Conservation (phyloP, 2,888 invertebrate species). For the Tipula vernalis region DNA sequence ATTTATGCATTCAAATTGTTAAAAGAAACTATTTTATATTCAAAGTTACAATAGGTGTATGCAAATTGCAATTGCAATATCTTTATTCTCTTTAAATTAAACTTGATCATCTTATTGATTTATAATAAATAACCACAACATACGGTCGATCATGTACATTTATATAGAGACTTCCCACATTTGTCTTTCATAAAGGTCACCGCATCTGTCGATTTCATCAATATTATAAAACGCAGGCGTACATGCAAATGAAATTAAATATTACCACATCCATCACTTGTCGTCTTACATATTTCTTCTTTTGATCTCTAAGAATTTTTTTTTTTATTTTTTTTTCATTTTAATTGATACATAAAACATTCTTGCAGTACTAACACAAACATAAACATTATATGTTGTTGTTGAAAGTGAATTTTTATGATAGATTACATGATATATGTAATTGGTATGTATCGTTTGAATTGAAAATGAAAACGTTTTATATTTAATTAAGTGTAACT, state of each 20-base stretch:
- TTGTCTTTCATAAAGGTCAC: not conserved
- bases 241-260: not conserved
- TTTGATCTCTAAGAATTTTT: not conserved
- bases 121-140: not conserved
- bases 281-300: not conserved
- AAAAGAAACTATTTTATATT: not conserved
- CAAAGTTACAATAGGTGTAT: not conserved
- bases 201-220: not conserved
- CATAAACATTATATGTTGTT: not conserved
- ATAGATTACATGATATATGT: not conserved
- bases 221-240: not conserved
- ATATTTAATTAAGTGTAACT: not conserved
- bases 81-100: not conserved
- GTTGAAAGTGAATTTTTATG: not conserved
- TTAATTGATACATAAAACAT: not conserved
- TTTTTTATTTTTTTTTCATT: not conserved
- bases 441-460: not conserved
- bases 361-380: not conserved
- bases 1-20: not conserved
- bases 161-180: not conserved
- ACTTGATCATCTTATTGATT: not conserved
- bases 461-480: not conserved
- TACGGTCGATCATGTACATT: not conserved
- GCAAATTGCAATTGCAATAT: not conserved
- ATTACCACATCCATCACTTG: slow-evolving; percentile 4